Conservation (phyloP, 1,140 invertebrate genomes). For the Drosophila auraria region DNA sequence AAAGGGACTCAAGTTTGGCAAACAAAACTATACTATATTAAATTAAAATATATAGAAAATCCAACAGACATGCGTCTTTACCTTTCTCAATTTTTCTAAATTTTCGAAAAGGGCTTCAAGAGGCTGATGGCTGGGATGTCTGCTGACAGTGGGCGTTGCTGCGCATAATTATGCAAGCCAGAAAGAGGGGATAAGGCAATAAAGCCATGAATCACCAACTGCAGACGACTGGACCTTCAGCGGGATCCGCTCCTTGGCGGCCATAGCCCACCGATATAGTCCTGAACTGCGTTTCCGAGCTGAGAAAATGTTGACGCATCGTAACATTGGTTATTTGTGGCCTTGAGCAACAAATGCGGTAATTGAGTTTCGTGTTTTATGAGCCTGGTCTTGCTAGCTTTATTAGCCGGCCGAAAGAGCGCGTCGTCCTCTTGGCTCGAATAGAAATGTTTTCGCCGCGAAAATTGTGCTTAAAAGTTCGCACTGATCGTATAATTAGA, state of each 20-base stretch:
- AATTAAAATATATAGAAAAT: no score
- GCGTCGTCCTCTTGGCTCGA: conserved; percentile 8
- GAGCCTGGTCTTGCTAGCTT: conserved; percentile 57
- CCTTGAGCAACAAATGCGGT: conserved; percentile 81
- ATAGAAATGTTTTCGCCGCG: conserved; percentile 38
- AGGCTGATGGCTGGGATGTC: conserved; percentile 8
- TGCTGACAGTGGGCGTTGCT: conserved; percentile 79
- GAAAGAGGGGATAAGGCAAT: conserved; percentile 53
- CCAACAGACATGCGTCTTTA: not conserved
- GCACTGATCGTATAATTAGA: conserved; percentile 54
- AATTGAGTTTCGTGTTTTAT: conserved; percentile 84
- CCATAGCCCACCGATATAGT: conserved; percentile 10
- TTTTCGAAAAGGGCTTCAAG: not conserved
- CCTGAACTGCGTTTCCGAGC: conserved; percentile 15
- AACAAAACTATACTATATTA: no score
- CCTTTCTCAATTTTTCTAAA: not conserved
- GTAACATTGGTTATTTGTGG: conserved; percentile 81
- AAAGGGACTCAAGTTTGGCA: not conserved
- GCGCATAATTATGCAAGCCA: conserved; percentile 80
- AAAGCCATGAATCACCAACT: conserved; percentile 78
- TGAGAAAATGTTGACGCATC: conserved; percentile 79
- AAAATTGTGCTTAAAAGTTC: conserved; percentile 17
- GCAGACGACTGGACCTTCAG: conserved; percentile 36
- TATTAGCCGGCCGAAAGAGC: conserved; percentile 32
- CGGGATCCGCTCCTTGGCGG: not conserved